Evolutionary conservation across 2,888 invertebrate species (phyloP).

Genomic region (Latrodectus hesperus): DNA sequence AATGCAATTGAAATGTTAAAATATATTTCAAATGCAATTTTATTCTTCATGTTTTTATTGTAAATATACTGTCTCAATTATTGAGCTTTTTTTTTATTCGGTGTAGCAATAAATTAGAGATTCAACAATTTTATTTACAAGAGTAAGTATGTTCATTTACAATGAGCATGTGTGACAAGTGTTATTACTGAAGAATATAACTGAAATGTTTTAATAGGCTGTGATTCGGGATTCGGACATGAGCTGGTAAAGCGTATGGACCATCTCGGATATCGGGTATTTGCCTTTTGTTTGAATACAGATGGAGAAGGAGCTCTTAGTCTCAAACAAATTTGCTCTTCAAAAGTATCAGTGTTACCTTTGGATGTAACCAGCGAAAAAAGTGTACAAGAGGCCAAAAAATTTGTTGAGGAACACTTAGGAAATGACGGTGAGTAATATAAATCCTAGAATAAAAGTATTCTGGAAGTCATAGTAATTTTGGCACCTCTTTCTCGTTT

Average conservation of each 20-base stretch:
- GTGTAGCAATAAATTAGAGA: too few species aligned
- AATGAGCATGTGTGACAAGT: too few species aligned
- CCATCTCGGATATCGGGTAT: constrained; percentile 73
- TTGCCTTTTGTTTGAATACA: constrained; percentile 73
- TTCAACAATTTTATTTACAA: too few species aligned
- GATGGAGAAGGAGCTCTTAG: constrained; percentile 72
- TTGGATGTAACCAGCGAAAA: constrained; percentile 75
- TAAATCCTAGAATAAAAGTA: too few species aligned
- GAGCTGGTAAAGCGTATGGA: constrained; percentile 73
- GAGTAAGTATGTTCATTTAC: too few species aligned
- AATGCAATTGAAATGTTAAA: too few species aligned
- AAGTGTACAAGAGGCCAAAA: constrained; percentile 73
- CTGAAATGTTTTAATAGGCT: constrained; percentile 67
- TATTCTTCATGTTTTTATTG: too few species aligned
- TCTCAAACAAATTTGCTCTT: constrained; percentile 61
- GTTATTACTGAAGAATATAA: neutral
- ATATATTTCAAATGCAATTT: too few species aligned
- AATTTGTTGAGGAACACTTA: constrained; percentile 69
- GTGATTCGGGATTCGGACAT: constrained; percentile 74
- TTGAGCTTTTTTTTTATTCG: too few species aligned
- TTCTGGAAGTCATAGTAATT: too few species aligned
- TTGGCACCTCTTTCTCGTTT: too few species aligned
- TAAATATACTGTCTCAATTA: too few species aligned
- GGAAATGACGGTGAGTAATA: constrained; percentile 9
- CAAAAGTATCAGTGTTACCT: constrained; percentile 73